Evolutionary conservation across 1,140 invertebrate species (phyloP).

Genomic region (Drosophila tsacasi): DNA sequence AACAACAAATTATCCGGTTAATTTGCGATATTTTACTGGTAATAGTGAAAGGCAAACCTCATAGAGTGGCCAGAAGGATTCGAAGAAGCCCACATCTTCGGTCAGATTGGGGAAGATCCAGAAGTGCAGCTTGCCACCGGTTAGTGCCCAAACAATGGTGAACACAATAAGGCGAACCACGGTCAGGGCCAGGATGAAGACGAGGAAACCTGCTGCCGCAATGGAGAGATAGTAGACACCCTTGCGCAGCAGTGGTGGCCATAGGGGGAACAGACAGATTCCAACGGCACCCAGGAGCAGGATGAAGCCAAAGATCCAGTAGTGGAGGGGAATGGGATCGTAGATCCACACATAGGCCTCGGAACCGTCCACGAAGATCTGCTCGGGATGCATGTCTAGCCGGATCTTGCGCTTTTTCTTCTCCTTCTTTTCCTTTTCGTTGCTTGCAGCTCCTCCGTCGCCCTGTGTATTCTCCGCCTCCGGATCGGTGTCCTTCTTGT

Average conservation of each 20-base stretch:
- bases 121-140: constrained; percentile 96
- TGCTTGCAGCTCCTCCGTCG: constrained; percentile 47
- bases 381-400: constrained; percentile 98
- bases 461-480: constrained; percentile 54
- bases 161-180: constrained; percentile 96
- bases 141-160: constrained; percentile 95
- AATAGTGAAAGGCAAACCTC: constrained; percentile 87
- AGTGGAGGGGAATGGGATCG: constrained; percentile 98
- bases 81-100: constrained; percentile 99
- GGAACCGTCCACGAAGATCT: constrained; percentile 95
- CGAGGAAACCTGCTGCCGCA: constrained; percentile 96
- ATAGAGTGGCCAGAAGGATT: constrained; percentile 99
- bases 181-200: constrained; percentile 96
- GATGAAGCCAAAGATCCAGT: constrained; percentile 97
- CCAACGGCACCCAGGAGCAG: constrained; percentile 96
- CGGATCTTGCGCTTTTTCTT: constrained; percentile 90
- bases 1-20: neutral
- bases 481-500: constrained; percentile 52
- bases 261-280: constrained; percentile 99
- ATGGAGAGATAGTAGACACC: constrained; percentile 99
- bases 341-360: constrained; percentile 99
- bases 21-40: neutral
- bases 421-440: constrained; percentile 85
- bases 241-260: constrained; percentile 96
- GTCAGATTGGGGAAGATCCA: constrained; percentile 99